Evolutionary conservation across 2,113 vertebrate species (phyloP).

Genomic region (Vimba vimba): DNA sequence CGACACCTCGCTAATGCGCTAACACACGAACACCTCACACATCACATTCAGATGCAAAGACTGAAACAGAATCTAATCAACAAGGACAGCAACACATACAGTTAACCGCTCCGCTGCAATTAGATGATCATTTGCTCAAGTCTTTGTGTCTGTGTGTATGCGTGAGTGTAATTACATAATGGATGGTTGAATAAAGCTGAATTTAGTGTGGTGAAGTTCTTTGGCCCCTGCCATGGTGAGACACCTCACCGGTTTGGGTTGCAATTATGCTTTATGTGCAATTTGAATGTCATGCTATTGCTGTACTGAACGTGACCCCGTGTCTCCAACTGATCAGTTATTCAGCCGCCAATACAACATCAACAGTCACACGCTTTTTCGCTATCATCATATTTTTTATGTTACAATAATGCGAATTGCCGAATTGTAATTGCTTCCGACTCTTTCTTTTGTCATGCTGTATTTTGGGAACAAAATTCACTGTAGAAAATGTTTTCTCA

Average conservation of each 20-base stretch:
- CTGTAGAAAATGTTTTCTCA: not conserved
- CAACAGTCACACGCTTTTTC: not conserved
- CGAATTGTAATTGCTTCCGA: not conserved
- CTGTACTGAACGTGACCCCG: not conserved
- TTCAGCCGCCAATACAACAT: not conserved
- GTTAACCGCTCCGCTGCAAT: slow-evolving; percentile 62
- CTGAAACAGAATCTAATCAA: slow-evolving; percentile 60
- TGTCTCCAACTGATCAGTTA: not conserved
- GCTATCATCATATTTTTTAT: not conserved
- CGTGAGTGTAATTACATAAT: slow-evolving; percentile 33
- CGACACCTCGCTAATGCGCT: slow-evolving; percentile 50
- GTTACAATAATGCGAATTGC: not conserved
- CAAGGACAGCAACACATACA: slow-evolving; percentile 53
- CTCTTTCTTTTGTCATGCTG: not conserved
- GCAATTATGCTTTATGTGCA: not conserved
- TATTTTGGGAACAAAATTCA: not conserved
- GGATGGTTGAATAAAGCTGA: slow-evolving; percentile 14
- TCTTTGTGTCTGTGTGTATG: slow-evolving; percentile 45
- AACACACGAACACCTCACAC: slow-evolving; percentile 53
- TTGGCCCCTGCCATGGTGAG: not conserved
- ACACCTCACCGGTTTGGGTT: not conserved
- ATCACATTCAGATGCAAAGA: slow-evolving; percentile 47
- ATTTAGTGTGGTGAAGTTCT: slow-evolving; percentile 4
- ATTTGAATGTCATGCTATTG: not conserved
- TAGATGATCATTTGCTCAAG: slow-evolving; percentile 55